Conservation (phyloP, 2,113 vertebrate species). For the Phainopepla nitens region DNA sequence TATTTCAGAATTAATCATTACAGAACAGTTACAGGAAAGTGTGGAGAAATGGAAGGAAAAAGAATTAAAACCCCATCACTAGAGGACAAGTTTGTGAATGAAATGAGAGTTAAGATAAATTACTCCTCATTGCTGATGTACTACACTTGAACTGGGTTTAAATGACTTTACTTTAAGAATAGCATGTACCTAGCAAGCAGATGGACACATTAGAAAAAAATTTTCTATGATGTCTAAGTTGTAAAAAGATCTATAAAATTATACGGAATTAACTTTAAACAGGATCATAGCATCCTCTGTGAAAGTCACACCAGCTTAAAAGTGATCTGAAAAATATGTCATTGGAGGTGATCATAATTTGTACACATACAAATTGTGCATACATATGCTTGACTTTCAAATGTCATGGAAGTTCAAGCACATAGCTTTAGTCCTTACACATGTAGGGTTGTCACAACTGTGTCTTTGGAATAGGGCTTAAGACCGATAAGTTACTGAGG, state of each 20-base stretch:
- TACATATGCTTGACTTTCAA: neutral
- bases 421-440: neutral
- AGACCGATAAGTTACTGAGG: neutral
- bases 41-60: neutral
- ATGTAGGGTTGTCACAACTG: neutral
- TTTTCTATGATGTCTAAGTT: neutral
- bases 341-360: neutral
- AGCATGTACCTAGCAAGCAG: neutral
- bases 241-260: neutral
- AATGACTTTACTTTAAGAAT: neutral
- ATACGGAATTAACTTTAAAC: neutral
- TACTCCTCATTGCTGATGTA: neutral
- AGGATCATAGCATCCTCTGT: neutral
- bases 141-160: neutral
- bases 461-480: neutral
- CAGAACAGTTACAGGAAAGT: neutral
- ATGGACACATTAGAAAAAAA: neutral
- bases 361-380: neutral
- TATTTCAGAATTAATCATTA: slow-evolving; percentile 34
- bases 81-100: neutral
- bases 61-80: neutral
- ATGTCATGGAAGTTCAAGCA: neutral
- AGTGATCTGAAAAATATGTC: neutral
- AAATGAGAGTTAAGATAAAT: neutral
- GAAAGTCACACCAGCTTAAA: neutral